Percentiles rank a stretch among this genome's conserved stretches.
Evolutionary conservation across 2,888 invertebrate genomes (phyloP).

Genomic region (Blomia tropicalis): DNA sequence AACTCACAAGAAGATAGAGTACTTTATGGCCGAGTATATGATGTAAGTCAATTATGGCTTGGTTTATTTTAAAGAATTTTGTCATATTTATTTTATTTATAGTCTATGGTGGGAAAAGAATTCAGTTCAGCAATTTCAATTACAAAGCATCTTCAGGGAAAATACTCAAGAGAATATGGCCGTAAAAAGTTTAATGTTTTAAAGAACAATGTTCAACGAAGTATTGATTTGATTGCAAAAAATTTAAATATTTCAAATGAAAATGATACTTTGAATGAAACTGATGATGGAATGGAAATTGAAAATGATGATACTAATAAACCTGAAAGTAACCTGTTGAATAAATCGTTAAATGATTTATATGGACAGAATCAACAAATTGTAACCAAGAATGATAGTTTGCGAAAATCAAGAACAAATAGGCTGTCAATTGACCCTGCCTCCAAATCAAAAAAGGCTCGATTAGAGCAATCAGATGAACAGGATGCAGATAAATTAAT

Average conservation of each 20-base stretch:
- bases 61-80: background rate
- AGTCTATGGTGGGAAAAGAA: background rate
- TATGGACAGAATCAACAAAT: conserved; percentile 28
- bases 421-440: background rate
- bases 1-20: background rate
- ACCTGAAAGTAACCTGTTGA: conserved; percentile 31
- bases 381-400: background rate
- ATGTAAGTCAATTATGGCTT: background rate
- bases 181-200: conserved; percentile 65
- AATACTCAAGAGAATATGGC: conserved; percentile 54
- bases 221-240: conserved; percentile 10
- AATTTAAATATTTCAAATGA: background rate
- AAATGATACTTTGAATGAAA: background rate
- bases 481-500: conserved; percentile 6
- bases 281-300: background rate
- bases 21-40: too few species aligned
- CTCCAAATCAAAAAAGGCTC: background rate
- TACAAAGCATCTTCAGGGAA: conserved; percentile 46
- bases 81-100: background rate
- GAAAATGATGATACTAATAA: background rate
- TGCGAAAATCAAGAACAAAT: background rate
- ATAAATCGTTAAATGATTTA: conserved; percentile 33
- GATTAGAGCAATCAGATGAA: background rate
- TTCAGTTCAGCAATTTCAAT: background rate
- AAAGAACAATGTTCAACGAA: conserved; percentile 33